Conservation (phyloP, 2,888 invertebrate genomes). For the Metellina segmentata region DNA sequence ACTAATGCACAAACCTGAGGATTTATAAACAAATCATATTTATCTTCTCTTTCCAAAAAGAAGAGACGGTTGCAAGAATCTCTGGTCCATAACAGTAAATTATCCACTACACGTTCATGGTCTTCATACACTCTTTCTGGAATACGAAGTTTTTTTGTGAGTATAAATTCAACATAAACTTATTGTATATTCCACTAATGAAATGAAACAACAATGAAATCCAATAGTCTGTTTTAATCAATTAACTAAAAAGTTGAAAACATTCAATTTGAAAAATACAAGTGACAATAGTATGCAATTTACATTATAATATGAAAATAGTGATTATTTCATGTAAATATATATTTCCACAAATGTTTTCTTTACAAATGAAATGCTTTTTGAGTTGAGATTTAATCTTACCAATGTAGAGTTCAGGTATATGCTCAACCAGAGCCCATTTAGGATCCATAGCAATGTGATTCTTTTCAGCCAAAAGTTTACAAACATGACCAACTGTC, state of each 20-base stretch:
- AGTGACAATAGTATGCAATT: too few relatives aligned
- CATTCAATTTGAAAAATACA: not conserved
- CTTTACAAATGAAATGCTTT: not conserved
- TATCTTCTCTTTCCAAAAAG: slow-evolving; percentile 85
- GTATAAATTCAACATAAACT: not conserved
- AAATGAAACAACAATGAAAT: too few relatives aligned
- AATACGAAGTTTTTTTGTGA: slow-evolving; percentile 79
- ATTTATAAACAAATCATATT: slow-evolving; percentile 88
- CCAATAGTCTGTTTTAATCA: too few relatives aligned
- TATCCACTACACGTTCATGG: slow-evolving; percentile 97
- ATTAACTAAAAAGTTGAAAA: not conserved
- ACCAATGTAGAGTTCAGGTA: slow-evolving; percentile 99
- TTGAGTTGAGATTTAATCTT: slow-evolving; percentile 80
- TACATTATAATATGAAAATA: not conserved
- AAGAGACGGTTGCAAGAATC: slow-evolving; percentile 97
- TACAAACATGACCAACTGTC: slow-evolving; percentile 94
- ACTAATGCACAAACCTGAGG: slow-evolving; percentile 85
- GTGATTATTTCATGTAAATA: not conserved
- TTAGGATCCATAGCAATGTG: slow-evolving; percentile 91
- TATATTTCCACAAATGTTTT: not conserved
- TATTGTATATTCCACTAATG: too few relatives aligned
- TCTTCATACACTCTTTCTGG: slow-evolving; percentile 98
- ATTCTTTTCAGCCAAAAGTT: slow-evolving; percentile 94
- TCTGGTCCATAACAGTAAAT: slow-evolving; percentile 96
- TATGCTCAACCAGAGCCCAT: slow-evolving; percentile 96